A percentile compares a stretch with the other conserved stretches of the same genome.
phyloP scores from a whole-genome alignment of 1,140 invertebrate genomes.

The Lepidurus arcticus region DNA sequence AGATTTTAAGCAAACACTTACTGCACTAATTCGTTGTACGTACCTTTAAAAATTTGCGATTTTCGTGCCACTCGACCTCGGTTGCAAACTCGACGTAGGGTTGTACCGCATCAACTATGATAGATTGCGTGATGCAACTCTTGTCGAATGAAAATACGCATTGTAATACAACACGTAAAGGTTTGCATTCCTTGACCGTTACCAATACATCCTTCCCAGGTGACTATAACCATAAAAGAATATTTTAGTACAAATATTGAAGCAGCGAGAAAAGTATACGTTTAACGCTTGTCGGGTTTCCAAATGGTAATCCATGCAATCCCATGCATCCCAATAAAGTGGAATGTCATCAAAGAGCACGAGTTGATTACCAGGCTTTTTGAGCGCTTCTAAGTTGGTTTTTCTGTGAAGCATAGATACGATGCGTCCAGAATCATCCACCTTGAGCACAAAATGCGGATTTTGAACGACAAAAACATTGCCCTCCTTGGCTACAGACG shows the following conservation, averaged over 20 bases:
- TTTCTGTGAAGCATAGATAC: slow-evolving; percentile 36
- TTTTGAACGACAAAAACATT: slow-evolving; percentile 26
- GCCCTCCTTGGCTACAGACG: slow-evolving; percentile 3
- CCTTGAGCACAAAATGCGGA: slow-evolving; percentile 35
- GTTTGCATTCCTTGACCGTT: neutral
- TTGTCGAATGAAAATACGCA: slow-evolving; percentile 13
- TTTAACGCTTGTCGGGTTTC: slow-evolving; percentile 45
- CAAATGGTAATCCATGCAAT: slow-evolving; percentile 54
- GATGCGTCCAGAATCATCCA: slow-evolving; percentile 38
- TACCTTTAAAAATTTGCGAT: slow-evolving; percentile 51
- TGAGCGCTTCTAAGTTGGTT: slow-evolving; percentile 17
- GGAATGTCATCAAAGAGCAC: slow-evolving; percentile 53
- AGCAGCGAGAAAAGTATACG: neutral
- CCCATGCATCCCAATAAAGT: slow-evolving; percentile 57
- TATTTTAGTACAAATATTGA: neutral
- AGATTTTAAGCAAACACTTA: neutral
- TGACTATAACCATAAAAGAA: neutral
- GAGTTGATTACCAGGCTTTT: slow-evolving; percentile 44
- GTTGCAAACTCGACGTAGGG: slow-evolving; percentile 49
- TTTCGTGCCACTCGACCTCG: slow-evolving; percentile 50
- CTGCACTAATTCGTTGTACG: neutral
- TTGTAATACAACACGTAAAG: neutral
- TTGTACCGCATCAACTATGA: slow-evolving; percentile 46
- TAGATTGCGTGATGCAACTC: slow-evolving; percentile 46
- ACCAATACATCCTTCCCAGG: neutral